Conservation (phyloP, 2,888 invertebrate genomes). For the Eilema sororculum region DNA sequence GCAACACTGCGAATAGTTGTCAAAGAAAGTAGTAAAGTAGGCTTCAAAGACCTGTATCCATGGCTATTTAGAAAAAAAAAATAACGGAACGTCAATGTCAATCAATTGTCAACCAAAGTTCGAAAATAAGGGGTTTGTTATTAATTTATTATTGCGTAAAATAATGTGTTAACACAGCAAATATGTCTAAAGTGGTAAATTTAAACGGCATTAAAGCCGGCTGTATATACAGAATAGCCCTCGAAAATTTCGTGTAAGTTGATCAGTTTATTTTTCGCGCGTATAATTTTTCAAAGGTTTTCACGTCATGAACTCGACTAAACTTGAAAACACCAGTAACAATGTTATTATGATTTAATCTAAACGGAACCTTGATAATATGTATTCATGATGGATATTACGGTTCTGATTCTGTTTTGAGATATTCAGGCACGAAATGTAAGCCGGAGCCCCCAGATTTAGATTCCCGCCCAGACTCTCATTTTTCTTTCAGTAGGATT, state of each 20-base stretch:
- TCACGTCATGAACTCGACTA: too few species aligned
- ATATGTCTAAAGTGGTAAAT: conserved; percentile 73
- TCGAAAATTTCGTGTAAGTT: conserved; percentile 88
- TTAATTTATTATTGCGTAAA: neutral
- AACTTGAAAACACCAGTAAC: neutral
- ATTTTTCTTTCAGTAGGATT: too few species aligned
- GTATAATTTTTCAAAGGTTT: conserved; percentile 13
- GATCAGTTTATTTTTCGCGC: conserved; percentile 37
- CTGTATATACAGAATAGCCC: conserved; percentile 84
- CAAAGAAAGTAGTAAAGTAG: too few species aligned
- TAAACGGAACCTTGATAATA: neutral
- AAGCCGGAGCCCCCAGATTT: too few species aligned
- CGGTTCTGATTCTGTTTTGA: neutral
- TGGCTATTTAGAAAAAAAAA: too few species aligned
- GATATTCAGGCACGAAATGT: neutral
- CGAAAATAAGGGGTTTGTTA: neutral
- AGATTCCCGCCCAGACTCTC: neutral
- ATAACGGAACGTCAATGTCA: too few species aligned
- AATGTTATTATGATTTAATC: neutral
- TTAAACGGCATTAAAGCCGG: conserved; percentile 72
- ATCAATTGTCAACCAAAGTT: too few species aligned
- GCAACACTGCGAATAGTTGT: too few species aligned
- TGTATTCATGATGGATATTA: neutral
- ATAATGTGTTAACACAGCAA: conserved; percentile 32
- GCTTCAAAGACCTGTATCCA: too few species aligned